phyloP scores from a whole-genome alignment of 2,888 invertebrate genomes.

The Acanthosepion esculentum region DNA sequence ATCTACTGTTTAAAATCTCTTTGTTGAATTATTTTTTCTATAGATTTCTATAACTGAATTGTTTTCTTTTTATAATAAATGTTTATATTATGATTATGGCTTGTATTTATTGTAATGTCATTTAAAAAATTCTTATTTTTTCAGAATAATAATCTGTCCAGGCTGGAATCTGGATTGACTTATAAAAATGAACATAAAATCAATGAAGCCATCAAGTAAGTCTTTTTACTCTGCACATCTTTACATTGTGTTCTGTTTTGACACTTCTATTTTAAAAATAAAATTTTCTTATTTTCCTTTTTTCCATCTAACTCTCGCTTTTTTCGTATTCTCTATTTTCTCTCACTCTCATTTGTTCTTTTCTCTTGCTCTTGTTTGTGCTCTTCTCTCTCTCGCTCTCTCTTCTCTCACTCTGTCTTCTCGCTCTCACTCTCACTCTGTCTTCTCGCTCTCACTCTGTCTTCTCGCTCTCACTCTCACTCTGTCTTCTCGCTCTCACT shows the following conservation, averaged over 20 bases:
- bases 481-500: too few relatives aligned
- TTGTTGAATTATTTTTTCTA: too few relatives aligned
- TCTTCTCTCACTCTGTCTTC: too few relatives aligned
- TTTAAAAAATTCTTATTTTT: conserved; percentile 50
- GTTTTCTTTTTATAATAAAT: background rate
- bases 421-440: too few relatives aligned
- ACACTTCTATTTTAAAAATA: background rate
- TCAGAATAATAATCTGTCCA: conserved; percentile 66
- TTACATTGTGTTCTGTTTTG: too few relatives aligned
- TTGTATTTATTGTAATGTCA: background rate
- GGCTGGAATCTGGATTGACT: conserved; percentile 66
- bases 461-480: too few relatives aligned
- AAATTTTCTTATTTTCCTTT: background rate
- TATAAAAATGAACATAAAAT: conserved; percentile 71
- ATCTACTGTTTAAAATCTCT: too few relatives aligned
- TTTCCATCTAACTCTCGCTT: background rate
- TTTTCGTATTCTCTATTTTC: too few relatives aligned
- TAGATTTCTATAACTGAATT: background rate
- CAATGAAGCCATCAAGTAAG: conserved; percentile 70
- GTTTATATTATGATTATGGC: background rate
- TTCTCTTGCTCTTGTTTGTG: too few relatives aligned
- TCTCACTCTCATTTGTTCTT: too few relatives aligned
- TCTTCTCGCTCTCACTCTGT: too few relatives aligned
- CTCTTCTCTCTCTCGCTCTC: too few relatives aligned
- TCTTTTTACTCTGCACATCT: background rate